Base-by-base conservation (phyloP, 1,140 invertebrate genomes). In the Carposina sasakii region DNA sequence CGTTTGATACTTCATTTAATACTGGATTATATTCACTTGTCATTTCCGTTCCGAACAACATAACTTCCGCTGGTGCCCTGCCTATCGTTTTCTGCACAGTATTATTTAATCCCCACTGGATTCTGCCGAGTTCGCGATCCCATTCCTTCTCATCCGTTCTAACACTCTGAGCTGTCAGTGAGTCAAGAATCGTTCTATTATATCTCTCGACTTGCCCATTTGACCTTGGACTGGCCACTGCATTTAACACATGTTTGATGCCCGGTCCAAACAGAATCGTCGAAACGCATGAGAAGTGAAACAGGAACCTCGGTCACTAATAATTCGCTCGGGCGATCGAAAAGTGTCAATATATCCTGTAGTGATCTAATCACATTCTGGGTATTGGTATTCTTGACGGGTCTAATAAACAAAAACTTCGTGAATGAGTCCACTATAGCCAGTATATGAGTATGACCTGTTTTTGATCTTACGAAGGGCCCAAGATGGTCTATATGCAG, bases 171-270 rank as follows among this genome's bases (percentile, higher is more conserved):
- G 45, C 15, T 2, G 45, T 15, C 19, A 47, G 24, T 3, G 45
- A 17, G 2, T 17, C 19, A 15, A 47, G 21, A 13, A 47, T 47
- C 0, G 45, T 47, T 24, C 39, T 33, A 12, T 47, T 47, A 13
- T 28, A 47, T n/a, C 45, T 36, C n/a, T 47, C 45, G n/a, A 34
- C 45, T n/a, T 47, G 45, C 1, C 45, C 45, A 36, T 47, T 47
- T 2, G 45, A 21, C 28, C 45, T 37, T n/a, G 45, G 45, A 26
- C 45, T 37, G 20, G 45, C 45, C 4, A 47, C 45, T n/a, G 45
- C 45, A 23, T 47, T 47, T 10, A 47, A 19, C 12, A 47, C 13
- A 21, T 47, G 45, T 20, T 47, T 47, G 1, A 47, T 26, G 2
- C 33, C 45, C 12, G 19, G 2, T 5, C 10, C 9, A 9, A 10